Conservation (phyloP, 2,888 invertebrate genomes). For the Cerceris ruficornis region DNA sequence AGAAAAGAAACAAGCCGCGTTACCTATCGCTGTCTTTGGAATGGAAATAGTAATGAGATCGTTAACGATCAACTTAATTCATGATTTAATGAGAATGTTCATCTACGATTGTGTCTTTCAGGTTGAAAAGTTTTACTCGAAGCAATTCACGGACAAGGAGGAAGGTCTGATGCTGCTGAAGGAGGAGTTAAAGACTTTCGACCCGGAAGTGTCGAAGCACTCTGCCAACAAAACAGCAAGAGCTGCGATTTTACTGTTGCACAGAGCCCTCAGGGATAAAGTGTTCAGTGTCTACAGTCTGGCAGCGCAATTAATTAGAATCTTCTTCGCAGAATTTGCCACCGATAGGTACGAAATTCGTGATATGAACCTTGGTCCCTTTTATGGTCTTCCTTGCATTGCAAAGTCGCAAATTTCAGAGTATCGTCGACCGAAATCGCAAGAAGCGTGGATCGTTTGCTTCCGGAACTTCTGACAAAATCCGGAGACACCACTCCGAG, state of each 20-base stretch:
- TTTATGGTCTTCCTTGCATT: background rate
- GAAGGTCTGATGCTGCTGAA: slow-evolving; percentile 90
- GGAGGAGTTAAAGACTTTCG: slow-evolving; percentile 83
- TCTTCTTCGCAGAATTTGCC: slow-evolving; percentile 92
- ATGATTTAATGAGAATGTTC: slow-evolving; percentile 19
- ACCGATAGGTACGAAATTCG: slow-evolving; percentile 85
- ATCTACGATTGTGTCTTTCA: slow-evolving; percentile 69
- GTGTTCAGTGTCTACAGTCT: slow-evolving; percentile 94
- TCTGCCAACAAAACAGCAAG: slow-evolving; percentile 91
- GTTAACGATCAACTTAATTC: slow-evolving; percentile 3
- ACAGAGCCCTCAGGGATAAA: slow-evolving; percentile 92
- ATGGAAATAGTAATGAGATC: slow-evolving; percentile 87
- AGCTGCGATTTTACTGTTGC: slow-evolving; percentile 90
- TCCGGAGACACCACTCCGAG: slow-evolving; percentile 94
- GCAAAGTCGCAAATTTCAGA: slow-evolving; percentile 80
- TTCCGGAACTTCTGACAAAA: slow-evolving; percentile 92
- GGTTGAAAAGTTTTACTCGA: slow-evolving; percentile 95
- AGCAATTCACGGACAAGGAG: slow-evolving; percentile 94
- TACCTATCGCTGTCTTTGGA: slow-evolving; percentile 96
- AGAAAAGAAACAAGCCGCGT: slow-evolving; percentile 93
- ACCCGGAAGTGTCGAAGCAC: slow-evolving; percentile 80
- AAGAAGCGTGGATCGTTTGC: slow-evolving; percentile 90
- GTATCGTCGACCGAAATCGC: slow-evolving; percentile 92
- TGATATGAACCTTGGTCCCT: background rate
- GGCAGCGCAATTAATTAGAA: slow-evolving; percentile 91